Percentiles rank a stretch among this genome's conserved stretches.
phyloP scores from a whole-genome alignment of 1,140 invertebrate genomes.

The Acromyrmex charruanus region DNA sequence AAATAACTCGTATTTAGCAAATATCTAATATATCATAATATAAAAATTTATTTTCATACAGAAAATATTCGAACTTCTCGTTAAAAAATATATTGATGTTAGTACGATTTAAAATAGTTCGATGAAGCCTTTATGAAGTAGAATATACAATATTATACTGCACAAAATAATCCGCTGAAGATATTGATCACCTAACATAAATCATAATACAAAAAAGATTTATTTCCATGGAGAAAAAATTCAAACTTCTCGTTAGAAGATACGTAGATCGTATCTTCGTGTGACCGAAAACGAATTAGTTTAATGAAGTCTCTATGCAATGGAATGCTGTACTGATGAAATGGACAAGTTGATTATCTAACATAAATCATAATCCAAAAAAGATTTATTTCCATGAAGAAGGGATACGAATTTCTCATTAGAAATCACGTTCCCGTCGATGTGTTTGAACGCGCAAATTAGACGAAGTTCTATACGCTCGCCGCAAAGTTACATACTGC shows the following conservation, averaged over 20 bases:
- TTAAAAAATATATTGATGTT: background rate
- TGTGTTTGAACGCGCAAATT: background rate
- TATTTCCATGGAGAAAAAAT: background rate
- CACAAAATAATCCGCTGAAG: background rate
- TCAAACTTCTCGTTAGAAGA: background rate
- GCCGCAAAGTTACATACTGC: background rate
- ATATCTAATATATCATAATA: too few species aligned
- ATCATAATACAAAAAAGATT: conserved; percentile 4
- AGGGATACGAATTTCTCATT: background rate
- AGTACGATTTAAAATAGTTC: background rate
- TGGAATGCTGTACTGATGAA: background rate
- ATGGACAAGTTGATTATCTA: background rate
- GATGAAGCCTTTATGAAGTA: background rate
- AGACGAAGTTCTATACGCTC: background rate
- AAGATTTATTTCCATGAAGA: background rate
- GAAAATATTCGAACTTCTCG: background rate
- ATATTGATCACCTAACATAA: conserved; percentile 5
- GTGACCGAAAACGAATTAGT: background rate
- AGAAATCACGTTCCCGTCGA: background rate
- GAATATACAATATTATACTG: background rate
- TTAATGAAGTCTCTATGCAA: background rate
- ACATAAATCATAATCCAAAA: background rate
- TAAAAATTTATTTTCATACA: background rate
- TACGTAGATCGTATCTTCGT: background rate
- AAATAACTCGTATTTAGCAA: too few species aligned